Evolutionary conservation across 2,888 invertebrate genomes (phyloP).

Genomic region (Pyralis farinalis): DNA sequence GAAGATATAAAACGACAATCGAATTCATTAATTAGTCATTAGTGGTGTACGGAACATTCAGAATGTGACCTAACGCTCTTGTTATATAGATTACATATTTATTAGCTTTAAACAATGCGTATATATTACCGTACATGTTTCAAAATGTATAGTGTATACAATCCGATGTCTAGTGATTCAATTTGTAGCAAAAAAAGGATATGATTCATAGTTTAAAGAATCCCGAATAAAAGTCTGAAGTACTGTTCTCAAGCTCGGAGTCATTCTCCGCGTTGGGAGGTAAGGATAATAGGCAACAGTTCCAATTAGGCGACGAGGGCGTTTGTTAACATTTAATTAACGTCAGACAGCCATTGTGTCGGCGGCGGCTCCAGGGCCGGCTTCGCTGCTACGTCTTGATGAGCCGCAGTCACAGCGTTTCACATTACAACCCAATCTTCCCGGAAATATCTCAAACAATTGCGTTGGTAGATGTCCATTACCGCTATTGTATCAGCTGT

Average conservation of each 20-base stretch:
- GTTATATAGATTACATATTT: too few species aligned
- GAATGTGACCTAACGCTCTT: too few species aligned
- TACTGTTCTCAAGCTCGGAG: constrained; percentile 60
- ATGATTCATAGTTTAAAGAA: constrained; percentile 46
- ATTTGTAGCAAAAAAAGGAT: constrained; percentile 33
- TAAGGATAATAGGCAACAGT: constrained; percentile 80
- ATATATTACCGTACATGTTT: too few species aligned
- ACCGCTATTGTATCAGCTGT: constrained; percentile 14
- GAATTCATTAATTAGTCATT: too few species aligned
- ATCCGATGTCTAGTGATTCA: too few species aligned
- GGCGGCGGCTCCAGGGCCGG: constrained; percentile 56
- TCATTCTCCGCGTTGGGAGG: constrained; percentile 69
- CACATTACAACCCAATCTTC: constrained; percentile 49
- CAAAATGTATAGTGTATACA: too few species aligned
- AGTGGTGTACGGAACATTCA: too few species aligned
- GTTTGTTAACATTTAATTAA: constrained; percentile 82
- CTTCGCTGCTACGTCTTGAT: constrained; percentile 50
- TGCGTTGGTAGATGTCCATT: constrained; percentile 25
- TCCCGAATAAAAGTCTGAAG: constrained; percentile 58
- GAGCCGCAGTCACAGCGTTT: constrained; percentile 59
- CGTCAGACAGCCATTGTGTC: constrained; percentile 75
- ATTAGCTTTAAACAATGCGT: too few species aligned
- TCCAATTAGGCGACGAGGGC: constrained; percentile 80
- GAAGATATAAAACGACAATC: too few species aligned
- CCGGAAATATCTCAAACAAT: constrained; percentile 19